Evolutionary conservation across 2,113 vertebrate genomes (phyloP).

Genomic region (Rhinopomastus cyanomelas): DNA sequence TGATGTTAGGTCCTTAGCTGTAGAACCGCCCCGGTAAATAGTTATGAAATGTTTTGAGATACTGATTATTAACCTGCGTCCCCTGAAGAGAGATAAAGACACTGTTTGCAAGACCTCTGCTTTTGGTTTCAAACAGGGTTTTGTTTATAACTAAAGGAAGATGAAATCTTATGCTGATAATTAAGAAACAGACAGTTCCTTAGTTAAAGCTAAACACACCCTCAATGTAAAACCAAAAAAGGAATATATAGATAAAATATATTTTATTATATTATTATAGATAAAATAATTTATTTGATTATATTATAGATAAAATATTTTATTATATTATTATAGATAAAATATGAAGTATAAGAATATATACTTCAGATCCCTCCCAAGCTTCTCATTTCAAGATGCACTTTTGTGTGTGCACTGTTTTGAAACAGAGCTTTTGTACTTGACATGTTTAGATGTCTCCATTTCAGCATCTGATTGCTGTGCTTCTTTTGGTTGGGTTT

Average conservation of each 20-base stretch:
- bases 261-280: too few species aligned
- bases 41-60: conserved; percentile 84
- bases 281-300: too few species aligned
- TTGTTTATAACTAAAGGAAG: conserved; percentile 64
- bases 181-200: conserved; percentile 56
- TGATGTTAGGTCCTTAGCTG: conserved; percentile 80
- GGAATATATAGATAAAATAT: neutral
- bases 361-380: neutral
- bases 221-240: conserved; percentile 29
- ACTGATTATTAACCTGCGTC: conserved; percentile 79
- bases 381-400: neutral
- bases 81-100: conserved; percentile 77
- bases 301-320: too few species aligned
- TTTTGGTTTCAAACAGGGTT: conserved; percentile 60
- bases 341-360: too few species aligned
- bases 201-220: conserved; percentile 58
- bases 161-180: conserved; percentile 62
- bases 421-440: neutral
- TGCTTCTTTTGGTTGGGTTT: neutral
- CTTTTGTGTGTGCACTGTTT: neutral
- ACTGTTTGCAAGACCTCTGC: conserved; percentile 56
- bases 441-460: fast-evolving
- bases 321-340: too few species aligned
- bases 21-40: conserved; percentile 81
- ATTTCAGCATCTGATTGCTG: neutral